Percentiles rank a stretch among this genome's conserved stretches.
phyloP scores from a whole-genome alignment of 2,888 invertebrate species.

The Caenorhabditis imperialis region DNA sequence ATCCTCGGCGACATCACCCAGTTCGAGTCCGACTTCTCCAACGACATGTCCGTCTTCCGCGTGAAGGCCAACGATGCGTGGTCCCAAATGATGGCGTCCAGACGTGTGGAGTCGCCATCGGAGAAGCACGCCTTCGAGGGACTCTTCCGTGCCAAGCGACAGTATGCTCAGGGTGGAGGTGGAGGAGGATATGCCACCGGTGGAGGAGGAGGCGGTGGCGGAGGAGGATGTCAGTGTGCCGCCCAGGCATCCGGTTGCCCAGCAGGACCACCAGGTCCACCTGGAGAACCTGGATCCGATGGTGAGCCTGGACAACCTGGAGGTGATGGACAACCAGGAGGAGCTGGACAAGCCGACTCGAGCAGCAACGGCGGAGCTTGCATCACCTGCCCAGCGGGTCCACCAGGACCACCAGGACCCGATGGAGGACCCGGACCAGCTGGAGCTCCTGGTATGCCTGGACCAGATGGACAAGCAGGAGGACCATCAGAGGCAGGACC shows the following conservation, averaged over 20 bases:
- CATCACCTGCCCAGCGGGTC: conserved; percentile 56
- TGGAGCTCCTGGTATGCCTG: conserved; percentile 48
- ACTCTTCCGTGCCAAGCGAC: conserved; percentile 49
- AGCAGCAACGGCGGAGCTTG: conserved; percentile 23
- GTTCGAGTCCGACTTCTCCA: conserved; percentile 46
- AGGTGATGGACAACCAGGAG: conserved; percentile 43
- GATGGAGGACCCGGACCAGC: conserved; percentile 49
- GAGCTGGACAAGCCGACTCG: conserved; percentile 43
- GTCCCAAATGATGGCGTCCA: conserved; percentile 56
- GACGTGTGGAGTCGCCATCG: conserved; percentile 48
- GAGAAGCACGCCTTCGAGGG: conserved; percentile 49
- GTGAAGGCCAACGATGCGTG: conserved; percentile 58
- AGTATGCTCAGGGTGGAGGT: conserved; percentile 29
- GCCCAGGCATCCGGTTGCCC: conserved; percentile 64
- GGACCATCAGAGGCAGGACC: conserved; percentile 39
- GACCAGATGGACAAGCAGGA: conserved; percentile 50
- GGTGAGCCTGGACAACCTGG: conserved; percentile 48
- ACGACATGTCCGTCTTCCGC: conserved; percentile 42
- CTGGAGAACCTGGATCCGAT: conserved; percentile 55
- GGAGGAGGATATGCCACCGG: conserved; percentile 31
- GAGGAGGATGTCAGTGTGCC: conserved; percentile 53
- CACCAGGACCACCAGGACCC: conserved; percentile 56
- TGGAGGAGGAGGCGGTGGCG: conserved; percentile 47
- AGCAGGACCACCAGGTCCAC: conserved; percentile 68
- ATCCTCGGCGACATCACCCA: conserved; percentile 50